Conservation (phyloP, 2,888 invertebrate genomes). For the Bombylius major region DNA sequence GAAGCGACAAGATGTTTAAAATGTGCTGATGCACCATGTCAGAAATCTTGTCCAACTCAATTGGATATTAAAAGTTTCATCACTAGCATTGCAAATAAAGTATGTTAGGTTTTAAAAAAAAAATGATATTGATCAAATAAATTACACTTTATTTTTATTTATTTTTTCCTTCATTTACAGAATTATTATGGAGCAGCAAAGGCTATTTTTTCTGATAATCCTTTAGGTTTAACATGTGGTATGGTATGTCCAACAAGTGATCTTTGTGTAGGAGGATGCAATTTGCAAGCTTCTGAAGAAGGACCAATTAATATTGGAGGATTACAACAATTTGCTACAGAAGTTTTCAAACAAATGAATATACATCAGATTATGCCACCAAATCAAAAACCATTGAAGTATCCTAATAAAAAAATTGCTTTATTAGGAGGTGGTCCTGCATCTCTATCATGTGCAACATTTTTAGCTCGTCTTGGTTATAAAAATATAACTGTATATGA, state of each 20-base stretch:
- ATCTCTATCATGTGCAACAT: slow-evolving; percentile 91
- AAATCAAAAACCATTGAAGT: slow-evolving; percentile 40
- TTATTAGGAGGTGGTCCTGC: slow-evolving; percentile 93
- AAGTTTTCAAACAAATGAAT: slow-evolving; percentile 91
- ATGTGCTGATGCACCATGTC: slow-evolving; percentile 94
- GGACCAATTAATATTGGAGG: slow-evolving; percentile 98
- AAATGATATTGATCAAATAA: background rate
- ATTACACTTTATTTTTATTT: background rate
- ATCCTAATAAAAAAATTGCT: slow-evolving; percentile 51
- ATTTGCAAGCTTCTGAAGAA: slow-evolving; percentile 89
- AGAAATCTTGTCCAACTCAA: slow-evolving; percentile 97
- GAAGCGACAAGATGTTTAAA: slow-evolving; percentile 84
- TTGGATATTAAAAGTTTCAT: slow-evolving; percentile 95
- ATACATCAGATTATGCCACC: slow-evolving; percentile 78
- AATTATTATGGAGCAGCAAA: slow-evolving; percentile 97
- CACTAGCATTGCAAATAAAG: slow-evolving; percentile 89
- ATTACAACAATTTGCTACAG: slow-evolving; percentile 93
- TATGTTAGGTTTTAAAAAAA: background rate
- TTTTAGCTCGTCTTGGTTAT: slow-evolving; percentile 87
- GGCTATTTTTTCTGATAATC: slow-evolving; percentile 93
- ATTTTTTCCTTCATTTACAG: slow-evolving; percentile 26
- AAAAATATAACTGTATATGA: slow-evolving; percentile 85
- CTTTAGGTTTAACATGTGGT: slow-evolving; percentile 85
- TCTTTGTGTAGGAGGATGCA: slow-evolving; percentile 95
- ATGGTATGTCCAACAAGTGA: slow-evolving; percentile 99